Evolutionary conservation across 2,797 vertebrate species (phyloP).

Genomic region (Centropyge bicolor): DNA sequence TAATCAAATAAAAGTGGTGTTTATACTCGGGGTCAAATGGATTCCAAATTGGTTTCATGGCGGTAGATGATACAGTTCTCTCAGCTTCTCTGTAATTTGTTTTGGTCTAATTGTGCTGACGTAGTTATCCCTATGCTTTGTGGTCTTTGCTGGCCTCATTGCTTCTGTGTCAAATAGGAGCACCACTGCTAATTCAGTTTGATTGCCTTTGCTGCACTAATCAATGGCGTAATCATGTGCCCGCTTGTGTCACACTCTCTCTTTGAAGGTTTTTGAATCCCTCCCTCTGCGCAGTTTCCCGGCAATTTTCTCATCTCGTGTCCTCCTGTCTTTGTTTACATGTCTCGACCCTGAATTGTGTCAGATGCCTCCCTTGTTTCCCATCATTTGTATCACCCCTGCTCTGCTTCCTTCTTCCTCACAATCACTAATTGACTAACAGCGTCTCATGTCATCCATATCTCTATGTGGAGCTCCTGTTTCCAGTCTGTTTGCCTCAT

Average conservation of each 20-base stretch:
- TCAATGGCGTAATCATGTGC: conserved; percentile 47
- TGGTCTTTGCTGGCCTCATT: conserved; percentile 28
- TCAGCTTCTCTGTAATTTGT: conserved; percentile 52
- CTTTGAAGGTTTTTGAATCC: conserved; percentile 16
- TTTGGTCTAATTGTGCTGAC: conserved; percentile 57
- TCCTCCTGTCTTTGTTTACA: conserved; percentile 31
- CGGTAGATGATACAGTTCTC: conserved; percentile 57
- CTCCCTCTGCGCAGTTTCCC: conserved; percentile 26
- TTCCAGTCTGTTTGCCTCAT: conserved; percentile 47
- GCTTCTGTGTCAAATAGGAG: conserved; percentile 39
- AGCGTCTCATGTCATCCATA: conserved; percentile 50
- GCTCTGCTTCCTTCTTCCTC: conserved; percentile 34
- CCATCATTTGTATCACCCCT: conserved; percentile 25
- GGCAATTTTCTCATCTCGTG: neutral
- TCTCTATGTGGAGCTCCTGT: conserved; percentile 69
- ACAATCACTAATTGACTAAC: conserved; percentile 30
- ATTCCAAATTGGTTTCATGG: conserved; percentile 59
- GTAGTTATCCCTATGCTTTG: conserved; percentile 41
- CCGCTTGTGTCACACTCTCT: conserved; percentile 29
- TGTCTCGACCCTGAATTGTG: conserved; percentile 9
- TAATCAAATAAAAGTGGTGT: conserved; percentile 64
- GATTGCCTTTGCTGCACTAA: conserved; percentile 53
- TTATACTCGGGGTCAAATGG: conserved; percentile 51
- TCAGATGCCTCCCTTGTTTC: conserved; percentile 24
- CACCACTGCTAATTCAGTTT: conserved; percentile 49